phyloP scores from a whole-genome alignment of 92 coral and sea anemone genomes.

The Metridium senile region DNA sequence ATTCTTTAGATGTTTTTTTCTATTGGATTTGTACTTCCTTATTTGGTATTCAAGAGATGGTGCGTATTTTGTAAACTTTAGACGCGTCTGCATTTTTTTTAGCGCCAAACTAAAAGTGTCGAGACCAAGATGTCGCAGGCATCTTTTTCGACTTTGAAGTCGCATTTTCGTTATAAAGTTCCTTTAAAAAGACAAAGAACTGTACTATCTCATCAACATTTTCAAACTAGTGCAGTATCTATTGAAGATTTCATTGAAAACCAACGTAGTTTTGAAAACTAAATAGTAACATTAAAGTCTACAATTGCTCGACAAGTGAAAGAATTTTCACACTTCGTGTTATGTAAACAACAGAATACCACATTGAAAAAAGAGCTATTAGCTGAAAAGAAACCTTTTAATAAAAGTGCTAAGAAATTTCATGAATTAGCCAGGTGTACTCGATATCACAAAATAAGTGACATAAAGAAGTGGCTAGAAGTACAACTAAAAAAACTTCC shows the following conservation, averaged over 20 bases:
- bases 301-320: neutral
- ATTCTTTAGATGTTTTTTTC: neutral
- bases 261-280: no score
- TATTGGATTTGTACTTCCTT: no score
- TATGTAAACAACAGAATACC: neutral
- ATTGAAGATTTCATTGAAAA: neutral
- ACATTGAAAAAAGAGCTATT: neutral
- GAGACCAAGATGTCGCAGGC: conserved; percentile 1
- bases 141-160: neutral
- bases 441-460: neutral
- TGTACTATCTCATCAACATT: neutral
- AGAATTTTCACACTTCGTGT: neutral
- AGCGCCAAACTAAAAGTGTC: conserved; percentile 9
- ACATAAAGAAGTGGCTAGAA: neutral
- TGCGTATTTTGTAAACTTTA: no score
- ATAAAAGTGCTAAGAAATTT: neutral
- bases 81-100: no score
- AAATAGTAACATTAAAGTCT: no score
- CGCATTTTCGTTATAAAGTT: neutral
- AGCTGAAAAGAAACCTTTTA: conserved; percentile 1
- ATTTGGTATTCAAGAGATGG: no score
- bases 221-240: neutral
- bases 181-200: neutral
- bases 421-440: neutral
- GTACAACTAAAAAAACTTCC: neutral